phyloP scores from a whole-genome alignment of 2,113 vertebrate genomes.

The Mionectes macconnelli region DNA sequence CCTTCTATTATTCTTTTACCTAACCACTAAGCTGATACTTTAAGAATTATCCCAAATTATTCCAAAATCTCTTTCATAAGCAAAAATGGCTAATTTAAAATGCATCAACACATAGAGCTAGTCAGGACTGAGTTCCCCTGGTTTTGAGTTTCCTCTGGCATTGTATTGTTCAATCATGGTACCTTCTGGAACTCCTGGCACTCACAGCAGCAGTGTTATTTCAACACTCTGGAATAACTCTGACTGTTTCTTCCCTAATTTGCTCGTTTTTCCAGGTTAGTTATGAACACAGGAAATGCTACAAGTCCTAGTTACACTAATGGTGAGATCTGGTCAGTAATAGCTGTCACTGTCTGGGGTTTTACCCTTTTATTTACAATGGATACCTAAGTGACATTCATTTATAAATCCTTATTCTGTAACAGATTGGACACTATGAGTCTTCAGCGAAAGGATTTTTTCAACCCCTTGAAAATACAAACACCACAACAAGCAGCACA shows the following conservation, averaged over 20 bases:
- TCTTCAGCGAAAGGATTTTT: not conserved
- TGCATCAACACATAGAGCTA: not conserved
- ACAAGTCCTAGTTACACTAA: not conserved
- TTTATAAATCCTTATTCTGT: not conserved
- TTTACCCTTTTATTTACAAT: not conserved
- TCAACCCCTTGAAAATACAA: not conserved
- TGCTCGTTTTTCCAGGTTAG: not conserved
- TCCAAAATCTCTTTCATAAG: not conserved
- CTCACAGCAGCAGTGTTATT: not conserved
- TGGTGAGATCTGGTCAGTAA: not conserved
- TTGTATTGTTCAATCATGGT: not conserved
- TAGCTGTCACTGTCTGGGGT: not conserved
- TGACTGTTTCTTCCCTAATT: not conserved
- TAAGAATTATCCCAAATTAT: not conserved
- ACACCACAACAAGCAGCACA: not conserved
- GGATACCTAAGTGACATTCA: not conserved
- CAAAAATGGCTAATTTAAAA: not conserved
- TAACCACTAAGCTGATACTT: not conserved
- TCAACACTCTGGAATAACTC: not conserved
- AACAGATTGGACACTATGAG: not conserved
- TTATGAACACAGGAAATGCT: not conserved
- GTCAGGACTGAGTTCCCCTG: not conserved
- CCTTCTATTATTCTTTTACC: not conserved
- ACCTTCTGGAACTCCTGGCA: not conserved
- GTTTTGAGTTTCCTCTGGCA: not conserved